Conservation (phyloP, 2,888 invertebrate genomes). For the Hydrotaea cyrtoneurina region DNA sequence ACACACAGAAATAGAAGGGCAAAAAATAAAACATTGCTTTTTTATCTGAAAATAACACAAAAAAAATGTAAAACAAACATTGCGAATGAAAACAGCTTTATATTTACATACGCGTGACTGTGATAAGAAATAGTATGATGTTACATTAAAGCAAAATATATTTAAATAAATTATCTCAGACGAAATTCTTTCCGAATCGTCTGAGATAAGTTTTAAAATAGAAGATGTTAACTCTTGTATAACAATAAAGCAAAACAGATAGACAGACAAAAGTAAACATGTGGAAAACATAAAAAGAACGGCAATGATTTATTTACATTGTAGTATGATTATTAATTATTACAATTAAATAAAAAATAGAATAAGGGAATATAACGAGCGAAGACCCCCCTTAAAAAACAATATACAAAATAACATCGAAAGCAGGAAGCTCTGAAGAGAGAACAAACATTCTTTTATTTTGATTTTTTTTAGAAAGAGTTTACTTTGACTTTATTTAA, state of each 20-base stretch:
- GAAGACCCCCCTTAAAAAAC: neutral
- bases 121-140: slow-evolving; percentile 49
- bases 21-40: slow-evolving; percentile 40
- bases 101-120: slow-evolving; percentile 55
- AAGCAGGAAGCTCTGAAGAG: slow-evolving; percentile 32
- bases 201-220: neutral
- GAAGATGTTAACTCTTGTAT: slow-evolving; percentile 4
- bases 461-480: slow-evolving; percentile 24
- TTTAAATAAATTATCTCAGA: slow-evolving; percentile 24
- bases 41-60: slow-evolving; percentile 40
- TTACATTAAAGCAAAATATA: slow-evolving; percentile 42
- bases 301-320: no score
- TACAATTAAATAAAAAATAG: no score
- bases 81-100: slow-evolving; percentile 42
- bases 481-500: slow-evolving; percentile 20
- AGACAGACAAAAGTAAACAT: no score
- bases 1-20: slow-evolving; percentile 3
- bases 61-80: slow-evolving; percentile 39
- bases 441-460: slow-evolving; percentile 5
- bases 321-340: no score
- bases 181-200: slow-evolving; percentile 10
- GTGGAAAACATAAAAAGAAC: no score
- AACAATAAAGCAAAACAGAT: slow-evolving; percentile 16
- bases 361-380: neutral
- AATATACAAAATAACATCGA: slow-evolving; percentile 28